Evolutionary conservation across 2,113 vertebrate species (phyloP).

Genomic region (Ptychochromis oligacanthus): DNA sequence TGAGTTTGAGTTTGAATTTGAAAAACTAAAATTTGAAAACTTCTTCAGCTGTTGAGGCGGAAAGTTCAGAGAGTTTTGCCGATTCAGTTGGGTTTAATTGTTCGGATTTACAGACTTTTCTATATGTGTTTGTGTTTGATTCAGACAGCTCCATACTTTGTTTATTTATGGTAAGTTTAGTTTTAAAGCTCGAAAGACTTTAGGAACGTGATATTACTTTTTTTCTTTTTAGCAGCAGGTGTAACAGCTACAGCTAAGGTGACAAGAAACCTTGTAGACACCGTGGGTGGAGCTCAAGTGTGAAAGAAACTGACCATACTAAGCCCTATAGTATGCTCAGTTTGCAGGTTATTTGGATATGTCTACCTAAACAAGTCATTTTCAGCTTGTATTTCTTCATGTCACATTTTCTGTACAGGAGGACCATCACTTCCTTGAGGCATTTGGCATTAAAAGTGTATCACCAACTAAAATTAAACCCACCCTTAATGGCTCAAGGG

Average conservation of each 20-base stretch:
- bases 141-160: not conserved
- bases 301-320: no score
- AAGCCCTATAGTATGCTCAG: not conserved
- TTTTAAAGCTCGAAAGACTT: not conserved
- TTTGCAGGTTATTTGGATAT: no score
- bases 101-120: not conserved
- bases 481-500: not conserved
- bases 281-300: no score
- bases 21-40: not conserved
- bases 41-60: not conserved
- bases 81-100: not conserved
- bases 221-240: not conserved
- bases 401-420: not conserved
- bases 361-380: no score
- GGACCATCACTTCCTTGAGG: not conserved
- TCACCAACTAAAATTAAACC: not conserved
- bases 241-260: no score
- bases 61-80: not conserved
- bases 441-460: not conserved
- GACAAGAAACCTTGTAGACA: no score
- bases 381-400: not conserved
- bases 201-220: not conserved
- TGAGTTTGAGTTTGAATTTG: not conserved
- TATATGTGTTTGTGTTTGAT: not conserved
- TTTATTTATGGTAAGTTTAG: not conserved